These are phyloP conservation scores for Porites australiensis DNA, from an alignment of 64 coral and sea anemone species.

Conservation along the genomic window DNA sequence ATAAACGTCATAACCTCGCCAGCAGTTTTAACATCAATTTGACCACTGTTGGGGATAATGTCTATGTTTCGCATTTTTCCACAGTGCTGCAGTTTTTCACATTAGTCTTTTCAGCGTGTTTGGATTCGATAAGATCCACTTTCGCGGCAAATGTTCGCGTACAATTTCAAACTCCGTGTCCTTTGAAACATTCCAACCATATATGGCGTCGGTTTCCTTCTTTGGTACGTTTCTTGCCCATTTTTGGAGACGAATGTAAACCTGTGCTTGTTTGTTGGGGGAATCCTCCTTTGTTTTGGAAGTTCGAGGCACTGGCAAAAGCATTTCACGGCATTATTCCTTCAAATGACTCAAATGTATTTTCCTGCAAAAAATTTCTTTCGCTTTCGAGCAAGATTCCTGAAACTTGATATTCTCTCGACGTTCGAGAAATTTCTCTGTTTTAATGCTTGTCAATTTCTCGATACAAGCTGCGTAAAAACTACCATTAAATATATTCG, in stretches of 20 bases:
- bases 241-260: conserved; percentile 85
- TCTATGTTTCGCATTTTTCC: neutral
- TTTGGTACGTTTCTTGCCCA: conserved; percentile 92
- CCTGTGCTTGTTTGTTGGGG: neutral
- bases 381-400: neutral
- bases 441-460: neutral
- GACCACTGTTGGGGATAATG: neutral
- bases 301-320: neutral
- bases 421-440: neutral
- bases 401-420: conserved; percentile 12
- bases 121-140: conserved; percentile 28
- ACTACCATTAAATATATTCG: neutral
- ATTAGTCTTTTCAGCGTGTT: neutral
- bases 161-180: conserved; percentile 92
- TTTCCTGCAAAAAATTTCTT: neutral
- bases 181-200: conserved; percentile 95
- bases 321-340: neutral
- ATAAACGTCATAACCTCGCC: neutral
- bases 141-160: conserved; percentile 44
- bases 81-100: neutral
- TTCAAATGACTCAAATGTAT: neutral
- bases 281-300: conserved; percentile 11
- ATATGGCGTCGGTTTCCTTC: conserved; percentile 99
- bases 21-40: neutral
- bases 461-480: neutral